Evolutionary conservation across 2,797 vertebrate species (phyloP).

Genomic region (Lutjanus argentimaculatus): DNA sequence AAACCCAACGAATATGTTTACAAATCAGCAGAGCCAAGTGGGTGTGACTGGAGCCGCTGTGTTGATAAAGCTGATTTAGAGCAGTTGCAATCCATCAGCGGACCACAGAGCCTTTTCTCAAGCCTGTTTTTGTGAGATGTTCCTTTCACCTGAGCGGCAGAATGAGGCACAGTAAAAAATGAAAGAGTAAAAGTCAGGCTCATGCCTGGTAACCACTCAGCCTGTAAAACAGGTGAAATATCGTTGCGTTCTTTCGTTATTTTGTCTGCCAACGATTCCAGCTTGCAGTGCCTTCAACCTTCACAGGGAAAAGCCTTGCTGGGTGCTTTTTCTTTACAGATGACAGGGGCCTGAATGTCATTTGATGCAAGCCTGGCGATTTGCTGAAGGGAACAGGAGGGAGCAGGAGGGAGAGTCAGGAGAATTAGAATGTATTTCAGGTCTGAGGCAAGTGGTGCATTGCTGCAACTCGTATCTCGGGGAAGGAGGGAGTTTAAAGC

Average conservation of each 20-base stretch:
- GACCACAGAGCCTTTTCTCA: constrained; percentile 42
- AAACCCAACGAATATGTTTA: constrained; percentile 60
- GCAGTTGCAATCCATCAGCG: constrained; percentile 43
- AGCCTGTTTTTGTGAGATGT: constrained; percentile 38
- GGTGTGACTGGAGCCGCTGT: constrained; percentile 44
- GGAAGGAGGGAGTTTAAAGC: constrained; percentile 62
- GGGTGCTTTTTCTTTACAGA: constrained; percentile 52
- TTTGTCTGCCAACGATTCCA: constrained; percentile 43
- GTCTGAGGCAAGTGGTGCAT: constrained; percentile 85
- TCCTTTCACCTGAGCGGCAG: constrained; percentile 47
- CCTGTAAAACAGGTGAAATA: constrained; percentile 60
- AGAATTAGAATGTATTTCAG: constrained; percentile 83
- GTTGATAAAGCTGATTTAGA: constrained; percentile 53
- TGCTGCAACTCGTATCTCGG: constrained; percentile 81
- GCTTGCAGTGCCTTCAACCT: constrained; percentile 42
- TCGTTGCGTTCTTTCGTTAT: constrained; percentile 25
- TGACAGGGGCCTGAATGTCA: constrained; percentile 69
- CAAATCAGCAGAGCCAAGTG: constrained; percentile 66
- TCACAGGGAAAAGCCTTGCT: constrained; percentile 38
- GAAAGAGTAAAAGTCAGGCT: constrained; percentile 39
- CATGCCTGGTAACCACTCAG: constrained; percentile 17
- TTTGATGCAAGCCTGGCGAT: constrained; percentile 57
- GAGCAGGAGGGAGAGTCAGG: constrained; percentile 45
- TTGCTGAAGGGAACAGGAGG: constrained; percentile 39
- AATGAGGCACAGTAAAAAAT: constrained; percentile 30